These are phyloP conservation scores for Cremastinae sp. DNA, from an alignment of 2,888 invertebrate genomes.

Conservation along the genomic window DNA sequence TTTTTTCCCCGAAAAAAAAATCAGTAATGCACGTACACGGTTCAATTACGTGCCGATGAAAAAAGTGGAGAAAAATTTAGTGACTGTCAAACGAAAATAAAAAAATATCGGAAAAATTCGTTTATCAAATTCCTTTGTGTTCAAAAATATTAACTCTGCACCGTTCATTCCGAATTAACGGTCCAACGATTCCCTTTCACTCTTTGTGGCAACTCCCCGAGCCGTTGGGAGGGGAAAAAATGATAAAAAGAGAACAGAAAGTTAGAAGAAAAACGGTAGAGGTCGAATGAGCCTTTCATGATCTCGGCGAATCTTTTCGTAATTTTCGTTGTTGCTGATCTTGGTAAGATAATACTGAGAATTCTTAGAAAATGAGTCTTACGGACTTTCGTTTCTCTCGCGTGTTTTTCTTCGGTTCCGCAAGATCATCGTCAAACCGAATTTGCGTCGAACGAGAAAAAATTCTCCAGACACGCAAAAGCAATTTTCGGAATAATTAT, in stretches of 20 bases:
- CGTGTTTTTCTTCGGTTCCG: constrained; percentile 63
- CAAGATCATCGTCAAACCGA: constrained; percentile 64
- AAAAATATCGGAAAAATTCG: not conserved
- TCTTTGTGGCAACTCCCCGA: constrained; percentile 9
- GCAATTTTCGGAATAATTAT: no score
- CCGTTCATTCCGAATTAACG: not conserved
- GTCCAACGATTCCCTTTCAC: constrained; percentile 33
- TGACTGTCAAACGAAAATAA: not conserved
- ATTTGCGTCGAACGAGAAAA: no score
- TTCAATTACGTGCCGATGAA: not conserved
- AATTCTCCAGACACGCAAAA: no score
- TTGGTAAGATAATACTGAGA: constrained; percentile 91
- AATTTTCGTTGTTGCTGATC: constrained; percentile 90
- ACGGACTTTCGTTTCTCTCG: constrained; percentile 57
- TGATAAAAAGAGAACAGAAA: not conserved
- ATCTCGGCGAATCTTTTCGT: constrained; percentile 90
- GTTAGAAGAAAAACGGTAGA: not conserved
- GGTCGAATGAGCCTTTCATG: constrained; percentile 80
- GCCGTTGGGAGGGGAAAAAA: constrained; percentile 12
- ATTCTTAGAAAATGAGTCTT: constrained; percentile 90
- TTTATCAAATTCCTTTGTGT: not conserved
- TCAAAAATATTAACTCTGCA: not conserved
- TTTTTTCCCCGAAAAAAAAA: not conserved
- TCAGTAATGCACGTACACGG: not conserved
- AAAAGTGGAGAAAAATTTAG: not conserved